Conservation (phyloP, 1,140 invertebrate species). For the Lithobius niger region DNA sequence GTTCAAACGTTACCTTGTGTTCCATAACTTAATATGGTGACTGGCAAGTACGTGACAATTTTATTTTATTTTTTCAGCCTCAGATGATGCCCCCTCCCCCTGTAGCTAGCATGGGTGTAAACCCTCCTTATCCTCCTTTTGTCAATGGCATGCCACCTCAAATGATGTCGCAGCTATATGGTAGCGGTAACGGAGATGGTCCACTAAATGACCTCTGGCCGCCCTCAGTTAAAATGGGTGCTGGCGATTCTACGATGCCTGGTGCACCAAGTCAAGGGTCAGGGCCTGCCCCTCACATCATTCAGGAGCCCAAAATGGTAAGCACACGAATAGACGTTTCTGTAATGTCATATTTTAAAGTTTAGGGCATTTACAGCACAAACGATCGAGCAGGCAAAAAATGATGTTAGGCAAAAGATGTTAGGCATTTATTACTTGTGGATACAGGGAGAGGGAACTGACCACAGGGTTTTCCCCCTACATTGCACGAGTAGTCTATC, state of each 20-base stretch:
- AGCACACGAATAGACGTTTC: too few species aligned
- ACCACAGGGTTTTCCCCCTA: too few species aligned
- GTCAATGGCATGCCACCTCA: conserved; percentile 18
- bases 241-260: conserved; percentile 9
- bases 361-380: too few species aligned
- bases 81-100: background rate
- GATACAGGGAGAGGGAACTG: too few species aligned
- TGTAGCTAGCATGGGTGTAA: background rate
- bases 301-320: conserved; percentile 16
- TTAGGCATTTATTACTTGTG: too few species aligned
- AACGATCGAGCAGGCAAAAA: too few species aligned
- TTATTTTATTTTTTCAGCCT: background rate
- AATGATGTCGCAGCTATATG: conserved; percentile 13
- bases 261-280: conserved; percentile 8
- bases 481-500: too few species aligned
- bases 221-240: conserved; percentile 14
- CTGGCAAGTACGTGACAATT: conserved; percentile 10
- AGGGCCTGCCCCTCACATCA: conserved; percentile 7
- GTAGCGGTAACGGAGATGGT: conserved; percentile 4
- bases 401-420: too few species aligned
- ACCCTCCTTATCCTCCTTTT: conserved; percentile 9
- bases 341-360: too few species aligned
- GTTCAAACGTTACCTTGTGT: too few species aligned
- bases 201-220: conserved; percentile 6
- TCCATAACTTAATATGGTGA: conserved; percentile 5